A percentile compares a stretch with the other conserved stretches of the same genome.
Evolutionary conservation across 2,888 invertebrate genomes (phyloP).

Genomic region (Stenoptilia bipunctidactyla): DNA sequence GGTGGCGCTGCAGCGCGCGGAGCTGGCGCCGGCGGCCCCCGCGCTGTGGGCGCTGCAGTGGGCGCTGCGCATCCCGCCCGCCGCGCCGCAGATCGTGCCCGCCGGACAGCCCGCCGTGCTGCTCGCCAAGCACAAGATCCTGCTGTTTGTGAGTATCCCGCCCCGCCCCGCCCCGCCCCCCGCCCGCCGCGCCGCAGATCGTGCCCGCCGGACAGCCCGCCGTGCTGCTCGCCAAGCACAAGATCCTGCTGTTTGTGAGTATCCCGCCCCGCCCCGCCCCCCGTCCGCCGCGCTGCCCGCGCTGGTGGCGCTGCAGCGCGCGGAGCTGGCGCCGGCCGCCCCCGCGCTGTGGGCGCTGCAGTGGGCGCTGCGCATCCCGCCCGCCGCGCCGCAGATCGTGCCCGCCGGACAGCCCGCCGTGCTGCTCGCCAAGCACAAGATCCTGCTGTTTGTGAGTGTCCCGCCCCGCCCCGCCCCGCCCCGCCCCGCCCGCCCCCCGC

Average conservation of each 20-base stretch:
- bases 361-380: conserved; percentile 93
- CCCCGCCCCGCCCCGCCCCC: conserved; percentile 81
- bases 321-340: conserved; percentile 70
- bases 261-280: conserved; percentile 89
- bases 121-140: conserved; percentile 87
- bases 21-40: conserved; percentile 67
- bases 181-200: conserved; percentile 88
- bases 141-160: conserved; percentile 87
- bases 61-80: conserved; percentile 93
- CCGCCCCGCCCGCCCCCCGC: conserved; percentile 93
- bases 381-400: conserved; percentile 87
- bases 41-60: conserved; percentile 91
- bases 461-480: conserved; percentile 80
- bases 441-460: conserved; percentile 89
- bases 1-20: conserved; percentile 84
- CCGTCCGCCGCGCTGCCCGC: conserved; percentile 91
- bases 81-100: conserved; percentile 89
- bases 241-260: conserved; percentile 76
- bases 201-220: conserved; percentile 93
- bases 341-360: conserved; percentile 87
- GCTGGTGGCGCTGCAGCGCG: conserved; percentile 87
- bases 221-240: conserved; percentile 85
- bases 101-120: conserved; percentile 90
- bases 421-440: conserved; percentile 86
- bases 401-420: conserved; percentile 93